Evolutionary conservation across 2,797 vertebrate species (phyloP), one percentile per base, ranked within the genome.

Genomic region (Pangasius mekongensis): DNA sequence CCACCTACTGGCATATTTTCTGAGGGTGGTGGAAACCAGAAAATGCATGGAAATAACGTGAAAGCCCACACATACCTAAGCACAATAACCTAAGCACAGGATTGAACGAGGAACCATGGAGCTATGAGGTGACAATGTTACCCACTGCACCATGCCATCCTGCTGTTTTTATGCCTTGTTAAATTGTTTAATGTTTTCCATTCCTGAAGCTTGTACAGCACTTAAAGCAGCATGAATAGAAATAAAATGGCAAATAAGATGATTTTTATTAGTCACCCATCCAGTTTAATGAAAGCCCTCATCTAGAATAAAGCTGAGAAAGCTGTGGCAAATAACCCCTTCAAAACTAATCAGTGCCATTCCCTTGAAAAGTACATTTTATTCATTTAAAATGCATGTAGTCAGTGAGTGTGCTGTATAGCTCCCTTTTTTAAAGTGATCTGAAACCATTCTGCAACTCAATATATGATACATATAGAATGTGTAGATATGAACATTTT

Each of bases 391-490:
- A 78, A 60, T 43, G 33, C 0, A 43, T 39, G 10, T n/a, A 43
- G 1, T 60, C 22, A 39, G 39, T 39, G 22, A 13, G 33, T 62
- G 56, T 58, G 52, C 56, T 36, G 18, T 60, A 13, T 39, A 82
- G 60, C 39, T 82, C 14, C 8, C 18, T 73, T 11, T 77, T n/a
- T 77, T 7, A 52, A 54, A 52, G 20, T 39, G 3, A 71, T 33
- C 30, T 0, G 36, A 43, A 76, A 16, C 11, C 11, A 16, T 74
- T 90, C 64, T 71, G 64, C 66, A 89, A 87, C 82, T 89, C 76
- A 81, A 91, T 91, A 92, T 92, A 88, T 88, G 24, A 64, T 91
- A 91, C 90, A 69, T 86, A 87, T 87, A 87, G 87, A 91, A 22
- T 58, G 24, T 58, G 18, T 13, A 81, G 7, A 80, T 33, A 80